Evolutionary conservation across 1,140 invertebrate genomes (phyloP), one percentile per base, ranked within the genome.

Genomic region (Nymphalis io): DNA sequence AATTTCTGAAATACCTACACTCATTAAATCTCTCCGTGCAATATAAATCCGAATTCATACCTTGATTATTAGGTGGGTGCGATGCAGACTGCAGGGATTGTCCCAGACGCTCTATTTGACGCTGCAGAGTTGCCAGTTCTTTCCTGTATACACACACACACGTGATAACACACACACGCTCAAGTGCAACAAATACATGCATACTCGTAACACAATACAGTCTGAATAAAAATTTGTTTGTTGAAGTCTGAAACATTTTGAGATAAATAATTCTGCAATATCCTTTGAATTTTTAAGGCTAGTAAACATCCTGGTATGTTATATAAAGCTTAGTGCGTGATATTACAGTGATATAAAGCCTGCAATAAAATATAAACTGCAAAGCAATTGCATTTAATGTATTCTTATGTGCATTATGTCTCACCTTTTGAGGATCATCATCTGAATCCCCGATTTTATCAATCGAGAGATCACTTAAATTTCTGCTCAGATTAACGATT

Each of bases 61-160:
- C 89, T 91, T 86, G 74, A 81, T 80, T 79, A 78, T 72, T 82
- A 88, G 82, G 81, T 79, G 81, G 71, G 63, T 78, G 72, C 58
- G 83, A 68, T 57, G 77, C 53, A 38, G 79, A 70, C 74, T 86
- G 85, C 61, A 90, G 70, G 51, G 84, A 82, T 21, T 78, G 75
- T 15, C 85, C 82, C 51, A 91, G 81, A 64, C 59, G 78, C 71
- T 92, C 88, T 92, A 92, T 87, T 91, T 92, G 89, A 92, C 85
- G 90, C 86, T 92, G 92, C 88, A 92, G 84, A 92, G 86, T 81
- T 83, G 89, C 90, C 90, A 92, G 86, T 90, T 92, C 90, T 86
- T 92, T 74, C 90, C 92, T 92, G 90, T 39, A 61, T 76, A 86
- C 76, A 85, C 77, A 81, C 78, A 85, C 78, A 84, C 72, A 79